Percentiles rank a stretch among this genome's conserved stretches.
phyloP scores from a whole-genome alignment of 1,140 invertebrate genomes.

The Lepidurus packardi region DNA sequence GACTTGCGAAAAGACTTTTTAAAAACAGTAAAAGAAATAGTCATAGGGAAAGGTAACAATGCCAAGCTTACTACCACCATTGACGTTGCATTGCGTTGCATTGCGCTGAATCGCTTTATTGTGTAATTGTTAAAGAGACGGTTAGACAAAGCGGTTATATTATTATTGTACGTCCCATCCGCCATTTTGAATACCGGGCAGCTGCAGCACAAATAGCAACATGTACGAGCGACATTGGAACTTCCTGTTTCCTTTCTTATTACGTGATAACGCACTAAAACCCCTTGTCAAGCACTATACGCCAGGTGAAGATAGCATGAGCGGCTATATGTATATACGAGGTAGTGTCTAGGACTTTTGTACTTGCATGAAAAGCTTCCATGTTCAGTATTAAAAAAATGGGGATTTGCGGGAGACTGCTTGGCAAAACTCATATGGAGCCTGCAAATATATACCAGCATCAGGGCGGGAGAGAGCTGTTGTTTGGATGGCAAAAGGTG shows the following conservation, averaged over 20 bases:
- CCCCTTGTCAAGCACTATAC: neutral
- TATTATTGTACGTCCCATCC: neutral
- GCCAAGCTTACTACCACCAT: too few relatives aligned
- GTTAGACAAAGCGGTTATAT: neutral
- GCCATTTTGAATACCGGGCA: neutral
- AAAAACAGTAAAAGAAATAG: too few relatives aligned
- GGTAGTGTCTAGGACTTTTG: neutral
- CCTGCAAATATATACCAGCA: neutral
- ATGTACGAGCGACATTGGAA: conserved; percentile 1
- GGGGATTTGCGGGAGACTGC: neutral
- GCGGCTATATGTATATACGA: neutral
- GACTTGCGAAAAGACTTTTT: too few relatives aligned
- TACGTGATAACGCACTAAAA: conserved; percentile 19
- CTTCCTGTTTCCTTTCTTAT: conserved; percentile 10
- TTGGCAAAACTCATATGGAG: neutral
- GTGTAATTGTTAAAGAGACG: neutral
- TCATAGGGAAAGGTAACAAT: too few relatives aligned
- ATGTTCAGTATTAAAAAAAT: neutral
- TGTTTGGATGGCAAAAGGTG: conserved; percentile 5
- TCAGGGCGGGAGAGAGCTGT: neutral
- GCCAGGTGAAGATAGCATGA: conserved; percentile 12
- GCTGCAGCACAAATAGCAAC: conserved; percentile 11
- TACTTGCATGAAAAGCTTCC: neutral
- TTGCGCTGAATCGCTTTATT: neutral
- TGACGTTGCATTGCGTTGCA: too few relatives aligned